phyloP scores from a whole-genome alignment of 2,113 vertebrate species.

The Rattus rattus region DNA sequence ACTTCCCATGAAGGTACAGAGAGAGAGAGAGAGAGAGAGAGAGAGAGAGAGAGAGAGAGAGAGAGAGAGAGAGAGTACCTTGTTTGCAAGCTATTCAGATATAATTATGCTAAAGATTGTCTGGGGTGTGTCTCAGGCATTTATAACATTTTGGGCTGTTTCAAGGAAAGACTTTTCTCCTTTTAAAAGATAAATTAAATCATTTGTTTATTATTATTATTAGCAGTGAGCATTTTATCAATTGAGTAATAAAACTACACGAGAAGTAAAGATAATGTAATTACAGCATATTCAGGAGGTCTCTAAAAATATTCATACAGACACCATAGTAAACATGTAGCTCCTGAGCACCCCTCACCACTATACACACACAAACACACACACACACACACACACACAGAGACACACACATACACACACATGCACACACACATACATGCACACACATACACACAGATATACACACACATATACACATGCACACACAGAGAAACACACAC shows the following conservation, averaged over 20 bases:
- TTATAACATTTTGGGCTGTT: conserved; percentile 57
- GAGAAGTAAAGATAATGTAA: conserved; percentile 78
- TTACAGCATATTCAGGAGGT: conserved; percentile 69
- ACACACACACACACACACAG: neutral
- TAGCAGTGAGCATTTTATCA: conserved; percentile 77
- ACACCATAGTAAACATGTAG: conserved; percentile 75
- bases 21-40: neutral
- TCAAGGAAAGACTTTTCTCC: conserved; percentile 41
- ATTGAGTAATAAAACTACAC: conserved; percentile 70
- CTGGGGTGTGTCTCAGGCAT: neutral
- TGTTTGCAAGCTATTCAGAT: conserved; percentile 59
- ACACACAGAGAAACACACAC: neutral
- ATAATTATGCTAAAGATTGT: conserved; percentile 59
- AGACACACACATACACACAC: neutral
- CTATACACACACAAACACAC: neutral
- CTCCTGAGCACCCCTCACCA: neutral
- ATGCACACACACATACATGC: neutral
- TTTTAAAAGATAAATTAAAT: conserved; percentile 69
- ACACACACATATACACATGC: too few species aligned
- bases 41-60: conserved; percentile 22
- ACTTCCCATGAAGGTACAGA: neutral
- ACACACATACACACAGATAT: neutral
- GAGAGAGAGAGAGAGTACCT: neutral
- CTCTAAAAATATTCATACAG: conserved; percentile 74
- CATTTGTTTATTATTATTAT: conserved; percentile 12